Evolutionary conservation across 2,113 vertebrate species (phyloP).

Genomic region (Vanacampus margaritifer): DNA sequence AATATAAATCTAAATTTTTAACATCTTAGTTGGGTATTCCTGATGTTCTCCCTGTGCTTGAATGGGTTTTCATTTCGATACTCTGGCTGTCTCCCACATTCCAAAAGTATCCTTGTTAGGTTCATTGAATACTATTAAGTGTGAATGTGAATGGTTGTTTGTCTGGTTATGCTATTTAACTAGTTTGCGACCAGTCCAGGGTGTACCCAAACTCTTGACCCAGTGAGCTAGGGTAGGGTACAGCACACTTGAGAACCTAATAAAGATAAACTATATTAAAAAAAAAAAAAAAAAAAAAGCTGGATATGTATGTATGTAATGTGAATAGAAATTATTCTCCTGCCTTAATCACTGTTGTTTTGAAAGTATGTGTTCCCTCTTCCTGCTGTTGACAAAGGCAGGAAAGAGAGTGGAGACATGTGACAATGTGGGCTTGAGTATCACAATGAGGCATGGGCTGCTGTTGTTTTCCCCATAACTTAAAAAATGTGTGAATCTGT

Average conservation of each 20-base stretch:
- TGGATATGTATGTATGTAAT: neutral
- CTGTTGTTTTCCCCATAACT: neutral
- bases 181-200: neutral
- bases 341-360: neutral
- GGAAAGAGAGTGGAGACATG: conserved; percentile 14
- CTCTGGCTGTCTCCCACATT: neutral
- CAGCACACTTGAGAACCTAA: neutral
- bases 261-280: neutral
- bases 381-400: conserved; percentile 26
- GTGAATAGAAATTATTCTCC: too few relatives aligned
- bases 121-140: neutral
- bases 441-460: conserved; percentile 6
- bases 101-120: neutral
- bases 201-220: neutral
- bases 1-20: too few relatives aligned
- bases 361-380: neutral
- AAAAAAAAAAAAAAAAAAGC: too few relatives aligned
- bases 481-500: too few relatives aligned
- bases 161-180: neutral
- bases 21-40: too few relatives aligned
- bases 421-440: conserved; percentile 11
- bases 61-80: neutral
- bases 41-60: neutral
- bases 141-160: neutral
- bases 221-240: neutral